Evolutionary conservation across 2,113 vertebrate species (phyloP), one percentile per base, ranked within the genome.

Genomic region (Atractosteus spatula): DNA sequence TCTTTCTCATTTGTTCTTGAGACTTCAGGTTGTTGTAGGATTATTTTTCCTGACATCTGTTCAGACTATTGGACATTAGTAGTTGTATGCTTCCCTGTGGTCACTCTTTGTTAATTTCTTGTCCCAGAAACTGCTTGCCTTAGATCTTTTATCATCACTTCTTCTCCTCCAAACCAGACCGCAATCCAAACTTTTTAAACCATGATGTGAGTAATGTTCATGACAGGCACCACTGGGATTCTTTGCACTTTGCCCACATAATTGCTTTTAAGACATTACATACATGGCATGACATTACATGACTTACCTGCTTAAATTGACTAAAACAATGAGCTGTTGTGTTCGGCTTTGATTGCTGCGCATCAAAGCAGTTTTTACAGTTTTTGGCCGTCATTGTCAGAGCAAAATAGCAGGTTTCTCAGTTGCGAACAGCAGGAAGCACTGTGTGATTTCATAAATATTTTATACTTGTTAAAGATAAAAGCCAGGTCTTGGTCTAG

Each of bases 211-310:
- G 62, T 65, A 8, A 42, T 12, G 44, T 13, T 13, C 7, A 6
- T 4, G 66, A 68, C 47, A 41, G 13, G 51, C 47, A 68, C 45
- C 66, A 68, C n/a, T 45, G 66, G 17, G 66, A 55, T 68, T 7
- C n/a, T 7, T 14, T 16, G n/a, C 16, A 1, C 44, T 68, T 10
- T 68, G 47, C n/a, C 66, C 66, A 68, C 14, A 8, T n/a, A 29
- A 45, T n/a, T 44, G 45, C 42, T 41, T 3, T 16, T 45, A 68
- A 54, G 29, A 6, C 66, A 54, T 1, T 16, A 51, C 44, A 13
- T 51, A 29, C 45, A 55, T 0, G 17, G 47, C 29, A 10, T 5
- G 45, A 29, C 45, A 55, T 0, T 8, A 16, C 29, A 10, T 5
- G 45, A 14, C 47, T 68, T 12, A 3, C 14, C 66, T 44, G 42